Conservation (phyloP, 2,888 invertebrate species). For the Drosophila ezoana region DNA sequence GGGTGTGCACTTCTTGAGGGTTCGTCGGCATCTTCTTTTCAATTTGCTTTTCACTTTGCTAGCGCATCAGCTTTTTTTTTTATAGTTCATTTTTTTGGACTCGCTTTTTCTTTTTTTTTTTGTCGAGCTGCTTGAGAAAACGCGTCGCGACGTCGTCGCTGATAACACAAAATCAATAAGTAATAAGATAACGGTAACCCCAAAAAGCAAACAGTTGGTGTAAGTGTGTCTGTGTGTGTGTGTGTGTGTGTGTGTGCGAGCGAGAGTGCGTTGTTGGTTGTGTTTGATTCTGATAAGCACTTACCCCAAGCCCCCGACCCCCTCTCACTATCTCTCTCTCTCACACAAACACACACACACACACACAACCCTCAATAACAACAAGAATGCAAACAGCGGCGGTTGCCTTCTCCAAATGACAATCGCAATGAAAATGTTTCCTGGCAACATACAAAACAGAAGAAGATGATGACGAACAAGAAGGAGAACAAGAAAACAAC, state of each 20-base stretch:
- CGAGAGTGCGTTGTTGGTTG: not conserved
- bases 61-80: slow-evolving; percentile 29
- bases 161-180: slow-evolving; percentile 76
- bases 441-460: slow-evolving; percentile 31
- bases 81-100: slow-evolving; percentile 4
- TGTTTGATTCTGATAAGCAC: slow-evolving; percentile 63
- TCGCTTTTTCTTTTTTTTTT: slow-evolving; percentile 11
- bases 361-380: slow-evolving; percentile 5
- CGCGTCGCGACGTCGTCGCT: slow-evolving; percentile 43
- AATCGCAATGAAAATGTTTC: slow-evolving; percentile 63
- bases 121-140: slow-evolving; percentile 26
- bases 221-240: slow-evolving; percentile 18
- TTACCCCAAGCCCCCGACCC: not conserved
- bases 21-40: slow-evolving; percentile 63
- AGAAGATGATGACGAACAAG: not conserved
- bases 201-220: slow-evolving; percentile 45
- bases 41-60: slow-evolving; percentile 59
- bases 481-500: not conserved
- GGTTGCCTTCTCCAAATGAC: slow-evolving; percentile 36
- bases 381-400: slow-evolving; percentile 48
- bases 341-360: not conserved
- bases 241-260: slow-evolving; percentile 16
- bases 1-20: slow-evolving; percentile 22
- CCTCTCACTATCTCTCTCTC: no score
- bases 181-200: slow-evolving; percentile 76